phyloP scores from a whole-genome alignment of 2,797 vertebrate species.

The Acipenser ruthenus region DNA sequence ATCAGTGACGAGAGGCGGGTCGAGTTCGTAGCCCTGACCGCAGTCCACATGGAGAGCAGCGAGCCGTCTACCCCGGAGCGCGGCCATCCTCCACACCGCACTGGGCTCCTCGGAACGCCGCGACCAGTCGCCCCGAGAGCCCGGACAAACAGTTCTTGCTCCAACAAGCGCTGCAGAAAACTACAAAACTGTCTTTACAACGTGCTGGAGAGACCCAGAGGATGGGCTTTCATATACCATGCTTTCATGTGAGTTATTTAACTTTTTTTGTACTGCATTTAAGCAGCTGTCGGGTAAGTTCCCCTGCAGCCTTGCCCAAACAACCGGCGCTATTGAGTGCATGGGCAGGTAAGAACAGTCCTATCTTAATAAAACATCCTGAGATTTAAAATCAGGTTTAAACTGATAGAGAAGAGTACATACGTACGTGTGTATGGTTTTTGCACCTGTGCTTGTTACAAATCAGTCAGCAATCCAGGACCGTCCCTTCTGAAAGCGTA shows the following conservation, averaged over 20 bases:
- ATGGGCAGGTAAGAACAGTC: neutral
- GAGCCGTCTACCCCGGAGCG: constrained; percentile 68
- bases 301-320: too few species aligned
- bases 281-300: neutral
- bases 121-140: constrained; percentile 56
- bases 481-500: too few species aligned
- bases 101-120: constrained; percentile 66
- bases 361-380: constrained; percentile 40
- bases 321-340: too few species aligned
- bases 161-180: constrained; percentile 78
- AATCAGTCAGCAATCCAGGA: too few species aligned
- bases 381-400: constrained; percentile 14
- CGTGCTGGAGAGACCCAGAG: constrained; percentile 89
- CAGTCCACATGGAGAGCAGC: constrained; percentile 73
- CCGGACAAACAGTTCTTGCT: constrained; percentile 48
- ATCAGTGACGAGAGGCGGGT: constrained; percentile 66
- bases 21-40: constrained; percentile 80
- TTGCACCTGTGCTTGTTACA: too few species aligned
- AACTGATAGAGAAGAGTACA: neutral
- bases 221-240: constrained; percentile 95
- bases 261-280: neutral
- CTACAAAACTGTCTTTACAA: constrained; percentile 94
- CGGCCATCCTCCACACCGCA: constrained; percentile 63
- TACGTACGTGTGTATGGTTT: neutral
- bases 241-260: constrained; percentile 85